A percentile compares a stretch with the other conserved stretches of the same genome.
Conservation (phyloP, 2,888 invertebrate species). For the Stenolophus ochropezus region DNA sequence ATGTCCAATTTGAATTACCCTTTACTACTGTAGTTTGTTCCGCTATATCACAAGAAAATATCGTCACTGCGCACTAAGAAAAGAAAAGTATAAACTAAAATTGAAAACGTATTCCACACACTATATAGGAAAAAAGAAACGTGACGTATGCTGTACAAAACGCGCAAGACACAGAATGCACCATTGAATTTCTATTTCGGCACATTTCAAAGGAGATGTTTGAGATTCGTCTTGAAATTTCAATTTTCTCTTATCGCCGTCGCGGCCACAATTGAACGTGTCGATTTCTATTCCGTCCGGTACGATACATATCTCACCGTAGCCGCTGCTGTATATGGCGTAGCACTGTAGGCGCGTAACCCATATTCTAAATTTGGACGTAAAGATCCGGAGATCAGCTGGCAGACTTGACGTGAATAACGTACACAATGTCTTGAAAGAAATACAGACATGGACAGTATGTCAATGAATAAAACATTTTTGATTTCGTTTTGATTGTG, state of each 20-base stretch:
- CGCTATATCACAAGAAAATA: too few species aligned
- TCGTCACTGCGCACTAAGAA: too few species aligned
- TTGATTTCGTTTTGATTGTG: too few species aligned
- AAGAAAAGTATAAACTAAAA: too few species aligned
- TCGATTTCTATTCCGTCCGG: neutral
- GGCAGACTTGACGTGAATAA: neutral
- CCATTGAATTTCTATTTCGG: neutral
- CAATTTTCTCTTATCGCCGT: neutral
- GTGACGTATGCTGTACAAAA: neutral
- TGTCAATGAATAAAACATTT: too few species aligned
- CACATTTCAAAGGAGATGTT: neutral
- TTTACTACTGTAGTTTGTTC: too few species aligned
- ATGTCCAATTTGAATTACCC: too few species aligned
- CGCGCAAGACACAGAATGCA: neutral
- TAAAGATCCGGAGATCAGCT: neutral
- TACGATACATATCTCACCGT: neutral
- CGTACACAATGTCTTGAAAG: too few species aligned
- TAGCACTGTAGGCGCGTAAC: neutral
- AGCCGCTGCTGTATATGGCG: neutral
- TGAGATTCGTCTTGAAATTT: neutral
- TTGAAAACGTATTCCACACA: too few species aligned
- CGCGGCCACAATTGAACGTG: neutral
- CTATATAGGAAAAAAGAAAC: neutral
- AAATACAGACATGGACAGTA: too few species aligned
- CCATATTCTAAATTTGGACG: constrained; percentile 6